phyloP scores from a whole-genome alignment of 2,888 invertebrate species.

The Agriopis marginaria region DNA sequence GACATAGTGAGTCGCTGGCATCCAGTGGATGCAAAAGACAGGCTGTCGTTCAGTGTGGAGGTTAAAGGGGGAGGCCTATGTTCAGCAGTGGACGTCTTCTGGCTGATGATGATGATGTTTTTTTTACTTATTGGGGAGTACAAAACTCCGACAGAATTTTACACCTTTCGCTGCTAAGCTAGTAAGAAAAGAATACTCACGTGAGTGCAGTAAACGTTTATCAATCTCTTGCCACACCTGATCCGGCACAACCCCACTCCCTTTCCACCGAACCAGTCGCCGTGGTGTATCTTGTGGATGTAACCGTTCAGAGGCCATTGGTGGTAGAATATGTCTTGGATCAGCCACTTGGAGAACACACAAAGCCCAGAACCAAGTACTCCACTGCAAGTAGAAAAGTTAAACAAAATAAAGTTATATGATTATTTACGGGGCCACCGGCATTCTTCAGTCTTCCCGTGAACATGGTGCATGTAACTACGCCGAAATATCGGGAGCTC shows the following conservation, averaged over 20 bases:
- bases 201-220: slow-evolving; percentile 97
- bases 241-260: slow-evolving; percentile 94
- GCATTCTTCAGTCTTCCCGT: too few relatives aligned
- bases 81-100: too few relatives aligned
- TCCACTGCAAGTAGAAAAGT: slow-evolving; percentile 87
- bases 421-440: too few relatives aligned
- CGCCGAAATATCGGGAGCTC: too few relatives aligned
- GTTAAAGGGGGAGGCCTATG: too few relatives aligned
- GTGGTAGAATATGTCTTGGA: slow-evolving; percentile 95
- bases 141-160: too few relatives aligned
- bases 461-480: too few relatives aligned
- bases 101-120: too few relatives aligned
- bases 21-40: too few relatives aligned
- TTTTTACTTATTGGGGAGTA: too few relatives aligned
- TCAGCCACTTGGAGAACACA: slow-evolving; percentile 93
- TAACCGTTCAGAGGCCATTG: slow-evolving; percentile 99
- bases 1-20: too few relatives aligned
- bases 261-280: slow-evolving; percentile 99
- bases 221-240: slow-evolving; percentile 87
- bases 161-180: background rate
- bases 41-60: too few relatives aligned
- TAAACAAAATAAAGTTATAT: background rate
- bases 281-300: slow-evolving; percentile 97
- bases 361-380: slow-evolving; percentile 96
- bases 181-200: slow-evolving; percentile 84